Evolutionary conservation across 1,140 invertebrate genomes (phyloP).

Genomic region (Saccostrea glomerata): DNA sequence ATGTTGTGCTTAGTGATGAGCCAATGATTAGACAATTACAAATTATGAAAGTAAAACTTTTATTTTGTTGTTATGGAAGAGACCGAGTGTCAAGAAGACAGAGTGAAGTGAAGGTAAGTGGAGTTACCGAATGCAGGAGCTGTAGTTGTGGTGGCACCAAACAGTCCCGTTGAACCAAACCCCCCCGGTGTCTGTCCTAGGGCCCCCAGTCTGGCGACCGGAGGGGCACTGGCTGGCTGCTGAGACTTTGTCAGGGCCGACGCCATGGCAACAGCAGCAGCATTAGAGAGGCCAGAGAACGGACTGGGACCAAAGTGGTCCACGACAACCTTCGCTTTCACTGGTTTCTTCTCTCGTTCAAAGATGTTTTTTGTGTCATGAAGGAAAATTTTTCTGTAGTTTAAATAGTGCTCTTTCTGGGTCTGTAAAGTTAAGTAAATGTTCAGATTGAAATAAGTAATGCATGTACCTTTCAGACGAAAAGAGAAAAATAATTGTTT

Average conservation of each 20-base stretch:
- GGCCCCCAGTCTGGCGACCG: background rate
- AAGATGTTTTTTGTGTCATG: constrained; percentile 90
- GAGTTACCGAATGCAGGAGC: background rate
- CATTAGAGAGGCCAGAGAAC: constrained; percentile 81
- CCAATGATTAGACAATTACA: too few species aligned
- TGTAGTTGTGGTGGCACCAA: constrained; percentile 18
- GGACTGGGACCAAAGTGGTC: constrained; percentile 81
- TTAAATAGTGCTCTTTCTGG: constrained; percentile 91
- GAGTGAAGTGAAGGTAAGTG: background rate
- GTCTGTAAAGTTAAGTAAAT: constrained; percentile 77
- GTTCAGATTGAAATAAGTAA: too few species aligned
- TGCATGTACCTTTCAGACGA: too few species aligned
- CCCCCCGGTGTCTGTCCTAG: background rate
- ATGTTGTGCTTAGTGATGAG: too few species aligned
- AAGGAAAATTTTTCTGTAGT: constrained; percentile 87
- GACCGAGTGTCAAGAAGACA: too few species aligned
- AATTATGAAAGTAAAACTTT: too few species aligned
- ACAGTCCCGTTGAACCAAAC: background rate
- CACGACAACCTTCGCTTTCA: constrained; percentile 66
- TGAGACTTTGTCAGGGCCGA: constrained; percentile 16
- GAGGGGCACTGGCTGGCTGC: background rate
- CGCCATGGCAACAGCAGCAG: constrained; percentile 73
- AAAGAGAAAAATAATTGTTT: too few species aligned
- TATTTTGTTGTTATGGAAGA: too few species aligned
- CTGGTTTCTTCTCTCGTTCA: constrained; percentile 80